Evolutionary conservation across 2,888 invertebrate species (phyloP), one percentile per base, ranked within the genome.

Genomic region (Ennomos erosarius): DNA sequence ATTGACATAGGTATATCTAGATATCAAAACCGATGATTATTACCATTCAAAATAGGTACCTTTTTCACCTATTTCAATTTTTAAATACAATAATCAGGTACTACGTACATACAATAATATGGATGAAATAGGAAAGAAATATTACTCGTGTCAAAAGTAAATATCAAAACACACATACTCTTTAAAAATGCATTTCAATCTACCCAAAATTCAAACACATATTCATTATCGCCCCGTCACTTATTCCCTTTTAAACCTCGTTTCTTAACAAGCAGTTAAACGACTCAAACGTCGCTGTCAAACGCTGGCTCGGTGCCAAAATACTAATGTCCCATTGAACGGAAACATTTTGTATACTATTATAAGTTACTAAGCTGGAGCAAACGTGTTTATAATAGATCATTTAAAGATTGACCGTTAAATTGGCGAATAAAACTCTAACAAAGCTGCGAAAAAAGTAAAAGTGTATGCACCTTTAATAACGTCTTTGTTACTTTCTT

Each of bases 311-410:
- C 5, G 51, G 59, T 62, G 84, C 90, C 90, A 90, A 88, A 82
- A 82, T 87, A 85, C 88, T 91, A 90, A 92, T 88, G 90, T 87
- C 80, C 88, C 88, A 90, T 91, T 92, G 89, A 91, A 90, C 85
- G 83, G 81, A 81, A 85, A 87, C 87, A 90, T 88, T 88, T 26
- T 90, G 87, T 86, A 86, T 83, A 79, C 76, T 76, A 77, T 74
- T 70, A 74, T 68, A 68, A 26, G 26, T 26, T 74, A 71, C 75
- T 68, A 67, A 26, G 26, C 26, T 72, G 75, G 69, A 69, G 66
- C 75, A 75, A 63, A 71, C 69, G 70, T 69, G 73, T 75, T 79
- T 81, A 81, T 84, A 84, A 85, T 86, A 85, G 82, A 80, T 84
- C 83, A 81, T 81, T 82, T 77, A 76, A 55, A 65, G 67, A 52